Conservation (phyloP, 2,113 vertebrate genomes). For the Megalops atlanticus region DNA sequence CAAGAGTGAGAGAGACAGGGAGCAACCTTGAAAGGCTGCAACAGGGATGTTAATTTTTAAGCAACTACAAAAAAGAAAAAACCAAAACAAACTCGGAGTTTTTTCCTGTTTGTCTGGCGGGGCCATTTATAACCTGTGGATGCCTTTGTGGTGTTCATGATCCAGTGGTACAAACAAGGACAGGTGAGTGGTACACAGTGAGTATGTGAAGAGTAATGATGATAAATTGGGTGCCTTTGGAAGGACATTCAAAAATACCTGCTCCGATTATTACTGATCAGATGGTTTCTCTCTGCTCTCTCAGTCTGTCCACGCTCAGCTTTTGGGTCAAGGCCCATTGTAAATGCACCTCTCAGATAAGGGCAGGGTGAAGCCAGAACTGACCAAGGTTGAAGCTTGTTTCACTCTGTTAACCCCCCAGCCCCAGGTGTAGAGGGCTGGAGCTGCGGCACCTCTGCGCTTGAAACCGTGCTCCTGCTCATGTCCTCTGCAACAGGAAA, state of each 20-base stretch:
- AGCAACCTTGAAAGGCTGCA: conserved; percentile 52
- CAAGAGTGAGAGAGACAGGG: conserved; percentile 1
- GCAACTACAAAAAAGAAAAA: conserved; percentile 41
- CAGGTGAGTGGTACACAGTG: background rate
- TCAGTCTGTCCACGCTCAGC: background rate
- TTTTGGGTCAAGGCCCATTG: conserved; percentile 15
- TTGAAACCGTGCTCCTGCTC: too few species aligned
- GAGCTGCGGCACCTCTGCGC: background rate
- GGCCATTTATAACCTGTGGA: conserved; percentile 33
- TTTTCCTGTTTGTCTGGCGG: conserved; percentile 25
- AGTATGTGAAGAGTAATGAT: conserved; percentile 4
- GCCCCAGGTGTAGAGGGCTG: too few species aligned
- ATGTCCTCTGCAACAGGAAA: background rate
- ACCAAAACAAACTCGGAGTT: conserved; percentile 29
- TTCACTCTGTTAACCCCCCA: background rate
- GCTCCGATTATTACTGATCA: background rate
- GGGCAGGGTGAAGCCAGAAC: background rate
- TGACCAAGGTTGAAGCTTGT: background rate
- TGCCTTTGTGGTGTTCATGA: background rate
- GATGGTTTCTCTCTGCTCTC: background rate
- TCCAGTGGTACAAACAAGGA: conserved; percentile 5
- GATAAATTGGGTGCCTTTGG: conserved; percentile 2
- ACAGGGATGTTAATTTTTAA: conserved; percentile 65
- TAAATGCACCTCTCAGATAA: conserved; percentile 24
- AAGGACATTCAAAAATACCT: conserved; percentile 16